Conservation (phyloP, 2,888 invertebrate genomes). For the Chesias legatella region DNA sequence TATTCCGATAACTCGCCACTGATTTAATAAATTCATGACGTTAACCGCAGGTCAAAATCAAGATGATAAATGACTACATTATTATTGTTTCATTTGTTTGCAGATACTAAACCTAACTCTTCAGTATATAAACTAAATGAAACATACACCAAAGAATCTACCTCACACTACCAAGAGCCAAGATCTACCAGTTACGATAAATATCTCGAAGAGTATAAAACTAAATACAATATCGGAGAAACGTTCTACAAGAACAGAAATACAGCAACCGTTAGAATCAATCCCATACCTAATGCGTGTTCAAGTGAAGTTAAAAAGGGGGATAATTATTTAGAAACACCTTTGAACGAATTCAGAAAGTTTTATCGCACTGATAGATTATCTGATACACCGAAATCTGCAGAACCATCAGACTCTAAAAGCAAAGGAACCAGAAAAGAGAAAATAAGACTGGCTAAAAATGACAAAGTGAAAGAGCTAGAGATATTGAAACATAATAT, state of each 20-base stretch:
- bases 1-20: too few species aligned
- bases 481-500: conserved; percentile 48
- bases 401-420: neutral
- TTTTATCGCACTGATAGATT: conserved; percentile 42
- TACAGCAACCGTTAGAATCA: conserved; percentile 12
- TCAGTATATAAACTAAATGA: conserved; percentile 29
- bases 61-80: neutral
- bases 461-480: conserved; percentile 38
- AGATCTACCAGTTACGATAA: conserved; percentile 40
- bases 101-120: conserved; percentile 35
- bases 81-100: conserved; percentile 6
- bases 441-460: conserved; percentile 21
- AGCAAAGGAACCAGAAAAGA: conserved; percentile 18
- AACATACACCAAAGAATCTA: conserved; percentile 16
- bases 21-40: too few species aligned
- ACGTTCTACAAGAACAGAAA: conserved; percentile 42
- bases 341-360: conserved; percentile 61
- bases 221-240: conserved; percentile 36
- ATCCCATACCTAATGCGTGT: conserved; percentile 12
- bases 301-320: conserved; percentile 7
- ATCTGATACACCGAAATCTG: conserved; percentile 8
- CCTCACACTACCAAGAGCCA: conserved; percentile 21
- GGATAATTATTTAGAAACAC: conserved; percentile 54
- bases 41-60: too few species aligned
- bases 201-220: conserved; percentile 51